Conservation (phyloP, 2,797 vertebrate genomes). For the Dendrocincla tyrannina region DNA sequence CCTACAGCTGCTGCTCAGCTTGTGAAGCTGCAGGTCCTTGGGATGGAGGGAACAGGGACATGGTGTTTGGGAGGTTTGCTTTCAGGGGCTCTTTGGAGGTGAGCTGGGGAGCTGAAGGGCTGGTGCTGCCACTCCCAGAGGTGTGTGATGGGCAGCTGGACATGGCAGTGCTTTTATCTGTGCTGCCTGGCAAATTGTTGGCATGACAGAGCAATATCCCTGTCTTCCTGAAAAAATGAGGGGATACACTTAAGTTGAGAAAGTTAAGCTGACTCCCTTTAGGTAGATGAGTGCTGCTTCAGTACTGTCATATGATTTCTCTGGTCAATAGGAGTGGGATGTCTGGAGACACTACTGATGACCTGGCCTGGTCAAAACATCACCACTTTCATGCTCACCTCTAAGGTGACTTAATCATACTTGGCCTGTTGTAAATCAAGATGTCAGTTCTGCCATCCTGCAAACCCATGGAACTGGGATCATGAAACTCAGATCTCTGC, state of each 20-base stretch:
- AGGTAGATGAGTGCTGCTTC: not conserved
- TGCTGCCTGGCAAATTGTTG: not conserved
- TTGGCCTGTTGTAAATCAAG: not conserved
- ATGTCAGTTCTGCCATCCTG: not conserved
- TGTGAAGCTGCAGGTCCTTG: not conserved
- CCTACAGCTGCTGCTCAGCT: not conserved
- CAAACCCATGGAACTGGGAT: not conserved
- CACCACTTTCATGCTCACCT: not conserved
- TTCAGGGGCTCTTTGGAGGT: not conserved
- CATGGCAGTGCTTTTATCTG: not conserved
- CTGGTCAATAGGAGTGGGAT: not conserved
- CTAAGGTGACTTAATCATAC: not conserved
- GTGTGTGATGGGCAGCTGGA: not conserved
- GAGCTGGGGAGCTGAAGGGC: not conserved
- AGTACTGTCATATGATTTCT: not conserved
- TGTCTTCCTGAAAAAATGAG: not conserved
- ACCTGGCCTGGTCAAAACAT: not conserved
- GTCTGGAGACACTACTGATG: not conserved
- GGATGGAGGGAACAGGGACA: not conserved
- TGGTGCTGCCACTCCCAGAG: not conserved
- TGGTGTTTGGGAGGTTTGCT: not conserved
- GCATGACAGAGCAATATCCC: not conserved
- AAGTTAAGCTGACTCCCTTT: not conserved
- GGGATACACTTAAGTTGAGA: not conserved
- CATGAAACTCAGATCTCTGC: not conserved